Base-by-base conservation (phyloP, 2,888 invertebrate genomes). In the Campoletis raptor region DNA sequence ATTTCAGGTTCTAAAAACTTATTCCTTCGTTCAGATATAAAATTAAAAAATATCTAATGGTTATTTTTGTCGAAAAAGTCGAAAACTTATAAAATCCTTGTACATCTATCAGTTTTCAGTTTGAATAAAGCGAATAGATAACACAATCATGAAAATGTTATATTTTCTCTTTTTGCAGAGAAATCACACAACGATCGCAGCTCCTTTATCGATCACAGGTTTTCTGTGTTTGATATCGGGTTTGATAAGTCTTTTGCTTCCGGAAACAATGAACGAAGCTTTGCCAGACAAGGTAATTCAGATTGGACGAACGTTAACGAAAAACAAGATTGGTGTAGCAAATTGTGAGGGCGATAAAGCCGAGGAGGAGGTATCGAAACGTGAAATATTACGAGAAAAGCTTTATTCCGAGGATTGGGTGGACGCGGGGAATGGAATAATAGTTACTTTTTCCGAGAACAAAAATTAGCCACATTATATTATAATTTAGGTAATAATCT, bases 351-450 rank as follows among this genome's bases (percentile, higher is more conserved):
- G 21, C 9, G 81, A 78, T 12, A 86, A 79, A n/a, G 89, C 76
- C 37, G 85, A 85, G 12, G 84, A 85, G n/a, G 84, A 89, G 66
- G 73, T 85, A 45, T 85, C 89, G 9, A 89, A 93, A 36, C 89
- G 90, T 37, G 90, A 91, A 80, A 88, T 92, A 82, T 85, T 93
- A 24, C 85, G 92, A 0, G 90, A 92, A n/a, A 93, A 93, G 90
- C 89, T 93, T 4, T 93, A 93, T 81, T 93, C 93, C 4, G 93
- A 93, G 30, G 91, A 93, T 67, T 93, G 93, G 93, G 93, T 93
- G 5, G 93, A 93, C 42, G 93, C 92, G 61, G 93, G 93, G 30
- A 93, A 93, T 83, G 93, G 93, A 45, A 93, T 93, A 82, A 90
- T 93, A 73, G 93, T 93, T 6, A 92, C 93, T 90, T 93, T 93